Base-by-base conservation (phyloP, 2,888 invertebrate species). In the Merodon equestris region DNA sequence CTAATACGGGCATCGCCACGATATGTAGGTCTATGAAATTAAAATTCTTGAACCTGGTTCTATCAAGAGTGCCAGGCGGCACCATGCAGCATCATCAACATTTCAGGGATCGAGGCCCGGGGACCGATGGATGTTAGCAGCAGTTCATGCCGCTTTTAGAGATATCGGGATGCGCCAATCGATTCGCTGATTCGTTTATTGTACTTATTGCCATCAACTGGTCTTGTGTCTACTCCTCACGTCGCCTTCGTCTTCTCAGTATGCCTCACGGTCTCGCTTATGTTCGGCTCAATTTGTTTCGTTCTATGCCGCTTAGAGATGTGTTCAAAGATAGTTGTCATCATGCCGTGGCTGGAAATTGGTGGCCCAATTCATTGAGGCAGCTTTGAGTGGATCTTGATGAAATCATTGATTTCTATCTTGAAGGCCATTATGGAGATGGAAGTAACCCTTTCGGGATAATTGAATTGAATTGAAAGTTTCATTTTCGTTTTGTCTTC, bases 91-190 rank as follows among this genome's bases (percentile, higher is more conserved):
- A 40, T 40, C 10, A 10, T 3, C 40, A 9, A 40, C n/a, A 40
- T 38, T 57, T 53, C 44, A 27, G 27, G 27, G 27, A 27, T 27
- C 27, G 27, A 2, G 7, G 27, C 2, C 7, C 27, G 27, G 7
- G 27, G 27, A 27, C 27, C 27, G 27, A 27, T 27, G 3, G 27
- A 27, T 56, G 40, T 47, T 45, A 27, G 60, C 61, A 45, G 45
- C 63, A 47, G 47, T 53, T 70, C 68, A 70, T 45, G 47, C 56
- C 57, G 47, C 56, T 53, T 68, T 75, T 75, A n/a, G 40, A 51
- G 68, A 70, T 68, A 75, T 75, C 75, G 40, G 63, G 75, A 75
- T 75, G 75, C 68, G 75, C 75, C 75, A 75, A 74, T 74, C 67
- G 61, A n/a, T 18, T 60, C 45, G 53, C 42, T 51, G 42, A 36